phyloP scores from a whole-genome alignment of 2,113 vertebrate genomes.

The Athene cunicularia region DNA sequence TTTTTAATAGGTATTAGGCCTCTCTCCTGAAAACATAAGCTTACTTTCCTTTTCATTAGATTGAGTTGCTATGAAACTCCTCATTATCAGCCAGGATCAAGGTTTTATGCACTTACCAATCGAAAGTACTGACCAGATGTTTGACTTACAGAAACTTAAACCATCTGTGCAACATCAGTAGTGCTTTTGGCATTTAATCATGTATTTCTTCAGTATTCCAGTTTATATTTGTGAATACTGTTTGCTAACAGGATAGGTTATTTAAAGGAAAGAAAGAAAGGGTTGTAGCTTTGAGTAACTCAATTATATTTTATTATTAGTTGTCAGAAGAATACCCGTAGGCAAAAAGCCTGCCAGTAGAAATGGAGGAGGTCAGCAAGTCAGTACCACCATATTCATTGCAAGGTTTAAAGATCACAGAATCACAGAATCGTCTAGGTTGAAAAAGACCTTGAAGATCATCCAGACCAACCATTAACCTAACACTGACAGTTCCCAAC shows the following conservation, averaged over 20 bases:
- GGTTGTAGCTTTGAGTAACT: background rate
- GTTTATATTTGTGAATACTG: slow-evolving; percentile 38
- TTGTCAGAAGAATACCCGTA: slow-evolving; percentile 29
- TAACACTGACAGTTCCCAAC: too few relatives aligned
- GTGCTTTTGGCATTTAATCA: slow-evolving; percentile 55
- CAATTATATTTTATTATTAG: background rate
- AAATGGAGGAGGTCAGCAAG: background rate
- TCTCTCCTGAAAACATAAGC: slow-evolving; percentile 17
- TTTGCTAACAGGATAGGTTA: slow-evolving; percentile 41
- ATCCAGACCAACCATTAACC: too few relatives aligned
- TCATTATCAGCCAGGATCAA: slow-evolving; percentile 22
- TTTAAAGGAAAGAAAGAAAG: slow-evolving; percentile 48
- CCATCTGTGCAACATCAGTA: slow-evolving; percentile 51
- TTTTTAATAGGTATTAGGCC: background rate
- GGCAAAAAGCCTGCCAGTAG: background rate
- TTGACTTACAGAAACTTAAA: slow-evolving; percentile 54
- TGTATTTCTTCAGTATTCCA: slow-evolving; percentile 63
- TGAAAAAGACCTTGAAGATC: too few relatives aligned
- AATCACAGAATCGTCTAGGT: too few relatives aligned
- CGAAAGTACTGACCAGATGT: slow-evolving; percentile 30
- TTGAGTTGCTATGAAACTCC: slow-evolving; percentile 4
- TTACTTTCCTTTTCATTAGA: slow-evolving; percentile 35
- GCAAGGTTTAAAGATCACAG: background rate
- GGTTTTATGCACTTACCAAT: slow-evolving; percentile 19
- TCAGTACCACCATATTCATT: background rate